Evolutionary conservation across 2,888 invertebrate species (phyloP).

Genomic region (Liodrosophila aerea): DNA sequence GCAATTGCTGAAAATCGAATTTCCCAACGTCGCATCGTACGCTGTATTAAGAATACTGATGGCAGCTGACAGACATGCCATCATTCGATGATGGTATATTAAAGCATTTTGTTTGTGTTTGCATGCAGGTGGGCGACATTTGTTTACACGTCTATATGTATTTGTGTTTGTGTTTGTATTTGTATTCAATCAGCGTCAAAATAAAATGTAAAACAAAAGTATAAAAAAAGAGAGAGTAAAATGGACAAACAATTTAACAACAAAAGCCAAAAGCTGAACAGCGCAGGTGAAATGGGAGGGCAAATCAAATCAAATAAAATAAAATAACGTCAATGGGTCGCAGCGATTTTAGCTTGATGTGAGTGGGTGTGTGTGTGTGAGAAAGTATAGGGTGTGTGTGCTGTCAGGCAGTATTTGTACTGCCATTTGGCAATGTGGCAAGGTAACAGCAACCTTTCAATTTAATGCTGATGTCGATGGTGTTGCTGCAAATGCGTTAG

Average conservation of each 20-base stretch:
- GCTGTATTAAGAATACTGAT: conserved; percentile 12
- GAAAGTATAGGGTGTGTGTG: conserved; percentile 8
- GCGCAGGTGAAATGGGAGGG: conserved; percentile 54
- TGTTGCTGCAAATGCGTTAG: conserved; percentile 31
- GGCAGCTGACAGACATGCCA: conserved; percentile 57
- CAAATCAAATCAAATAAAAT: conserved; percentile 69
- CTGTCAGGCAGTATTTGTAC: conserved; percentile 49
- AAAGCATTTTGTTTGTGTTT: conserved; percentile 61
- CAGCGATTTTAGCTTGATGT: conserved; percentile 24
- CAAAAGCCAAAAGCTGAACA: conserved; percentile 40
- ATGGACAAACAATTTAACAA: conserved; percentile 43
- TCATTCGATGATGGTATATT: conserved; percentile 69
- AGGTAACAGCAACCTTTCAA: conserved; percentile 38
- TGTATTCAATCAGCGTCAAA: conserved; percentile 79
- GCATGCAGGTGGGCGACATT: conserved; percentile 72
- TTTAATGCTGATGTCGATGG: conserved; percentile 38
- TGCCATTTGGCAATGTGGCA: conserved; percentile 49
- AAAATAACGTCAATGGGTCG: conserved; percentile 54
- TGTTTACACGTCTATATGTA: conserved; percentile 52
- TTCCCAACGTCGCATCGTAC: conserved; percentile 31
- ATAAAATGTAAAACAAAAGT: conserved; percentile 24
- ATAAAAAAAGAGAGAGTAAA: conserved; percentile 18
- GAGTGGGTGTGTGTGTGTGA: conserved; percentile 11
- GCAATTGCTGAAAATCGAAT: conserved; percentile 74
- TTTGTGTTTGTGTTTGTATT: conserved; percentile 53